Base-by-base conservation (phyloP, 2,113 vertebrate species). In the Plestiodon gilberti region DNA sequence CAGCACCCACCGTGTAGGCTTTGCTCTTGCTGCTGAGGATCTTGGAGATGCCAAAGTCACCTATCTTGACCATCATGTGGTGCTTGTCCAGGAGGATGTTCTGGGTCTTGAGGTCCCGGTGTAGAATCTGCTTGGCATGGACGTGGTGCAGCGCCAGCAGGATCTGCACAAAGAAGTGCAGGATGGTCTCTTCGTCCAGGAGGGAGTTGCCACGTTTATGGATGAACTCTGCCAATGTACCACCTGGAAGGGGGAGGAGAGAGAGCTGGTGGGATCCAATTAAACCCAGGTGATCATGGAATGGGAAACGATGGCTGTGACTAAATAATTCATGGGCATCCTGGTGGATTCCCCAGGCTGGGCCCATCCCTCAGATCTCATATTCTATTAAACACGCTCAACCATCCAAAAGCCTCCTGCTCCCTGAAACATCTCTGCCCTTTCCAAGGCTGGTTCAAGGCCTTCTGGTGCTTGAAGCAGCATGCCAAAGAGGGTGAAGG, bases 11-110 rank as follows among this genome's bases (percentile, higher is more conserved):
- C 0, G 99, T 99, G 94, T 99, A 99, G 30, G 99, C 99, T 95
- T 99, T 99, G 94, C 99, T 99, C 94, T 99, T 99, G 98, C 99
- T 99, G 95, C 99, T 99, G 33, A 99, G 96, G 90, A 99, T 99
- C 96, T 99, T 99, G 86, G 99, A 99, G 94, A 99, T 99, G 85
- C 99, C 99, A 3, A 99, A 99, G 94, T 99, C 99, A 0, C 99
- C 99, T 0, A 99, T 98, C 97, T 99, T 99, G 90, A 99, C 98
- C 0, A 98, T 98, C 98, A 99, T 98, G 91, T 98, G 98, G 64
- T 99, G 98, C 81, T 99, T 99, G 95, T 99, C 99, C 28, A 99
- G 96, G 61, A 99, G 97, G 89, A 99, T 99, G 93, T 99, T 99
- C 95, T 99, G 99, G 11, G 99, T 99, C 96, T 99, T 99, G 79